These are phyloP conservation scores for Hypsibius dujardini DNA, from an alignment of 1,140 invertebrate genomes.

Conservation along the genomic window DNA sequence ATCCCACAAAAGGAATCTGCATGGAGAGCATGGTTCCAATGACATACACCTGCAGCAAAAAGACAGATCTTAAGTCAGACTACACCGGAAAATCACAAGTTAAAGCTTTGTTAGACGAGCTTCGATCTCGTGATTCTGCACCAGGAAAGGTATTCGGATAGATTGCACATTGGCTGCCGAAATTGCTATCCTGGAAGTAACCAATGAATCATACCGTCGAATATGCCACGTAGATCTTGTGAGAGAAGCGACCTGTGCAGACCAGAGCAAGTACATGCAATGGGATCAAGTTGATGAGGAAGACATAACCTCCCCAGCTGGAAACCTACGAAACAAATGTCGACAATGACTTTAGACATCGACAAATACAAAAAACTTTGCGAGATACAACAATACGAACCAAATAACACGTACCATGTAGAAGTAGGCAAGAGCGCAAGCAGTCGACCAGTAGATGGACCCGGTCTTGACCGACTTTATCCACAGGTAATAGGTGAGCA, in stretches of 20 bases:
- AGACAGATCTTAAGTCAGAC: constrained; percentile 18
- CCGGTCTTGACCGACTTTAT: constrained; percentile 93
- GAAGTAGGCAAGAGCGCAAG: constrained; percentile 82
- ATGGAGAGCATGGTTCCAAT: constrained; percentile 88
- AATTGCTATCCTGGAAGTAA: not conserved
- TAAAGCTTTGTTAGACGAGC: constrained; percentile 4
- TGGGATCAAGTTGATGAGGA: constrained; percentile 91
- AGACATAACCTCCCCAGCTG: constrained; percentile 95
- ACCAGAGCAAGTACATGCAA: constrained; percentile 85
- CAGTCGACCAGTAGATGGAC: constrained; percentile 70
- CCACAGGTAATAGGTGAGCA: constrained; percentile 92
- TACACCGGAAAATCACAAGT: not conserved
- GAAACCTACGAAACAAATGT: constrained; percentile 46
- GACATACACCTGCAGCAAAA: constrained; percentile 49
- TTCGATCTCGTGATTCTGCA: not conserved
- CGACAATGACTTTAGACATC: not conserved
- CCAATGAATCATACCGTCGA: constrained; percentile 43
- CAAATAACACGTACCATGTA: constrained; percentile 60
- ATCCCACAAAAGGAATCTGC: constrained; percentile 96
- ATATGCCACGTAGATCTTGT: constrained; percentile 82
- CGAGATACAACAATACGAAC: constrained; percentile 17
- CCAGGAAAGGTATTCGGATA: not conserved
- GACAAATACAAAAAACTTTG: not conserved
- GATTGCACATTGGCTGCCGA: too few relatives aligned
- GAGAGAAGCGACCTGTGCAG: constrained; percentile 77